phyloP scores from a whole-genome alignment of 2,888 invertebrate genomes.

The Tigriopus californicus region DNA sequence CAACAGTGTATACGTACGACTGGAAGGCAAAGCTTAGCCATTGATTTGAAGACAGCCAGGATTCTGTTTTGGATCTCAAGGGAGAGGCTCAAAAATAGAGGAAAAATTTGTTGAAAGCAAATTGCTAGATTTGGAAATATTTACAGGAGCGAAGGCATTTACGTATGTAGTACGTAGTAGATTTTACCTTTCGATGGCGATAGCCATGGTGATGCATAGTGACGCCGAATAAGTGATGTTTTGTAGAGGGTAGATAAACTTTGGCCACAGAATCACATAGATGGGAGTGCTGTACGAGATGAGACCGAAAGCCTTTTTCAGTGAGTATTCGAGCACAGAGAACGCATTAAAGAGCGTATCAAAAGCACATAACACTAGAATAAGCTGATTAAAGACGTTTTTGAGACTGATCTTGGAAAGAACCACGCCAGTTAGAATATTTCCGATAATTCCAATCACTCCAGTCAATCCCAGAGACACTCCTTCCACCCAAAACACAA shows the following conservation, averaged over 20 bases:
- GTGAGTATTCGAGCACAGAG: neutral
- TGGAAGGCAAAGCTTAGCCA: too few relatives aligned
- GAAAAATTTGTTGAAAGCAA: neutral
- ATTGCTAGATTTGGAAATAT: too few relatives aligned
- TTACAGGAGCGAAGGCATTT: too few relatives aligned
- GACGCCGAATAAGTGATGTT: neutral
- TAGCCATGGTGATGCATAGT: neutral
- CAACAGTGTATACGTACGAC: too few relatives aligned
- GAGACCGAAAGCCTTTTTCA: neutral
- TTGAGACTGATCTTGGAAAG: neutral
- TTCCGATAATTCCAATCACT: constrained; percentile 4
- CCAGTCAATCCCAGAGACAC: neutral
- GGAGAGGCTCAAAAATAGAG: neutral
- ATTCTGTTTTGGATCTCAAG: too few relatives aligned
- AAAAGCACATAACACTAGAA: neutral
- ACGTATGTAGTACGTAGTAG: too few relatives aligned
- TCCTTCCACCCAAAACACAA: constrained; percentile 7
- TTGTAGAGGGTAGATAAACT: constrained; percentile 7
- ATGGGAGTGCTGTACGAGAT: constrained; percentile 4
- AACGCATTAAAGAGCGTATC: neutral
- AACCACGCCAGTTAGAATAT: neutral
- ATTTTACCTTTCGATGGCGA: constrained; percentile 5
- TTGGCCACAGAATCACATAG: constrained; percentile 4
- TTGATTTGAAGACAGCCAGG: too few relatives aligned
- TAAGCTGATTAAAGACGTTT: constrained; percentile 10